Base-by-base conservation (phyloP, 2,797 vertebrate species). In the Schizopygopsis malacanthus region DNA sequence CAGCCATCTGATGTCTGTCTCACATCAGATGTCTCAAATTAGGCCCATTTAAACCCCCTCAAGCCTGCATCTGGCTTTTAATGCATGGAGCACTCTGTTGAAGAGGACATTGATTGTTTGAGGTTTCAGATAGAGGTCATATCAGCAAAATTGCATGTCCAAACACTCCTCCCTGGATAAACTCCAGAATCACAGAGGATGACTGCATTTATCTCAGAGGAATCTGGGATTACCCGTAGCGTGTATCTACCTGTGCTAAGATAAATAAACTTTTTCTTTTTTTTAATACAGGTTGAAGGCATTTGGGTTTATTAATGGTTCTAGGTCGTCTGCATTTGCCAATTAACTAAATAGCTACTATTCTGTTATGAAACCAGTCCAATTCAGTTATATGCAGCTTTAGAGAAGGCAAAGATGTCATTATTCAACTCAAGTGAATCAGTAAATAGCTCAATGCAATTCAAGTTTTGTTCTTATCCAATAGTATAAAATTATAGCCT, bases 11-110 rank as follows among this genome's bases (percentile, higher is more conserved):
- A 80, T 65, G 87, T 82, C 90, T 87, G 61, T 83, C 83, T 84
- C 77, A 87, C 86, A 86, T 86, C 90, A 90, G 88, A 89, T 88
- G 89, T 50, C 37, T 87, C 71, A n/a, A 84, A 81, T 82, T 63
- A 78, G 73, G 43, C 28, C 16, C 59, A 56, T 85, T 72, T 65
- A 84, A 85, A 86, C 33, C 43, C 41, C 69, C 56, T 45, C 39
- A 28, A 18, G 43, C 39, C 79, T 83, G 20, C 43, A 43, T 83
- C 73, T 37, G n/a, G 25, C 56, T 41, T 61, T 73, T 50, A 41
- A 75, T n/a, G 52, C 69, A 28, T 39, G 9, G 33, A 52, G 71
- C n/a, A 28, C 12, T 47, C 52, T 45, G 65, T 67, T 75, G 9
- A 84, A 79, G 52, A 22, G 47, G 59, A 73, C 25, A 73, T 37